A percentile compares a stretch with the other conserved stretches of the same genome.
Conservation (phyloP, 1,140 invertebrate genomes). For the Phymastichus coffea region DNA sequence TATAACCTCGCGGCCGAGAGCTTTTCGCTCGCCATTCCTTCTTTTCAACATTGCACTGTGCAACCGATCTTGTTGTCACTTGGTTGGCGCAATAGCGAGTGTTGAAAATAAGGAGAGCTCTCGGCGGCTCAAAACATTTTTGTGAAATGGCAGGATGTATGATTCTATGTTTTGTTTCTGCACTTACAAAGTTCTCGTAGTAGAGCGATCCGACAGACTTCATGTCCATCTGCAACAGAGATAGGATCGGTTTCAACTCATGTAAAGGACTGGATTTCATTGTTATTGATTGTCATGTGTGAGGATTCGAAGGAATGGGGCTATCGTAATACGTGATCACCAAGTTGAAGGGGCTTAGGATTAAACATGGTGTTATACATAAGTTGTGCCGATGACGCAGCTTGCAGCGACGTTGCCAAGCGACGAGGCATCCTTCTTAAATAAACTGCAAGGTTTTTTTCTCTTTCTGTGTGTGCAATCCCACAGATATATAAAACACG, state of each 20-base stretch:
- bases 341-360: too few species aligned
- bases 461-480: too few species aligned
- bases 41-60: too few species aligned
- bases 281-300: conserved; percentile 35
- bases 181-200: conserved; percentile 93
- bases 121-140: too few species aligned
- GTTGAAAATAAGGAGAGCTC: conserved; percentile 16
- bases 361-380: too few species aligned
- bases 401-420: conserved; percentile 56
- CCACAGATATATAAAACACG: too few species aligned
- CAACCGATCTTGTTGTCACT: too few species aligned
- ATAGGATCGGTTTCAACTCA: conserved; percentile 57
- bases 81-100: too few species aligned
- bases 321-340: too few species aligned
- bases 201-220: conserved; percentile 90
- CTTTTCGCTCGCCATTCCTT: too few species aligned
- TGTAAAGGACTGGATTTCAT: conserved; percentile 46
- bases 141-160: conserved; percentile 3
- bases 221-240: conserved; percentile 82
- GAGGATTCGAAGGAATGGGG: conserved; percentile 34
- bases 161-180: conserved; percentile 37
- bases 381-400: conserved; percentile 60
- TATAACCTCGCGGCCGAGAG: too few species aligned
- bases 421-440: conserved; percentile 53
- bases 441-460: conserved; percentile 51